Conservation (phyloP, 2,888 invertebrate species). For the Tanypteryx hageni region DNA sequence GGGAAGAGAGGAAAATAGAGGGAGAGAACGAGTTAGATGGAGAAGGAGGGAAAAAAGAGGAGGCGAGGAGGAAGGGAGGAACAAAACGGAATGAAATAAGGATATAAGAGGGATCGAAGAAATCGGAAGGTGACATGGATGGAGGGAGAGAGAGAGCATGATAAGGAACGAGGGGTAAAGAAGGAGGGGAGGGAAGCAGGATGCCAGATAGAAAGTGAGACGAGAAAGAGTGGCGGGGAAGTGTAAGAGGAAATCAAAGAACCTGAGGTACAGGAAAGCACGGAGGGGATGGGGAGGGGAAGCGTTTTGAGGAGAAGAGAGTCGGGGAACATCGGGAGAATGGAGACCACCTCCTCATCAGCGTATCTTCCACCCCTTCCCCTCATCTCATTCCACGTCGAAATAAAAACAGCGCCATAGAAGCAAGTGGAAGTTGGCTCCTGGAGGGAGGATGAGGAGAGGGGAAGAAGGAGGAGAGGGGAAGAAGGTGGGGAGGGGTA, state of each 20-base stretch:
- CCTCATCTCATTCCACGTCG: too few species aligned
- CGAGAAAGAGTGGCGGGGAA: not conserved
- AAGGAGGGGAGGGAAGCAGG: constrained; percentile 2
- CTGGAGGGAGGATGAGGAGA: not conserved
- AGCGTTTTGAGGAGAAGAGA: not conserved
- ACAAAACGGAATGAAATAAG: not conserved
- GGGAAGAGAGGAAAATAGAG: too few species aligned
- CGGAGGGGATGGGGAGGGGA: not conserved
- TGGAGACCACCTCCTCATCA: too few species aligned
- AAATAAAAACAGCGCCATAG: too few species aligned
- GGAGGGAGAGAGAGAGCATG: not conserved
- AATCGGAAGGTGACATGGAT: too few species aligned
- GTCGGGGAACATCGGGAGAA: too few species aligned
- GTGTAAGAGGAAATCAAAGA: too few species aligned
- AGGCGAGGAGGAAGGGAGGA: not conserved
- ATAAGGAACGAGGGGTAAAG: not conserved
- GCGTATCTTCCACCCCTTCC: too few species aligned
- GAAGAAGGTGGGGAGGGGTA: not conserved
- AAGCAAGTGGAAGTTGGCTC: too few species aligned
- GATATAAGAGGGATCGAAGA: not conserved
- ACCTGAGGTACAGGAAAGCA: not conserved
- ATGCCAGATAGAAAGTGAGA: not conserved
- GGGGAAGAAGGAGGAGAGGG: not conserved
- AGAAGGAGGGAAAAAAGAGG: not conserved
- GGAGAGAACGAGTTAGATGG: not conserved